phyloP scores from a whole-genome alignment of 1,140 invertebrate genomes.

The Caerostris extrusa region DNA sequence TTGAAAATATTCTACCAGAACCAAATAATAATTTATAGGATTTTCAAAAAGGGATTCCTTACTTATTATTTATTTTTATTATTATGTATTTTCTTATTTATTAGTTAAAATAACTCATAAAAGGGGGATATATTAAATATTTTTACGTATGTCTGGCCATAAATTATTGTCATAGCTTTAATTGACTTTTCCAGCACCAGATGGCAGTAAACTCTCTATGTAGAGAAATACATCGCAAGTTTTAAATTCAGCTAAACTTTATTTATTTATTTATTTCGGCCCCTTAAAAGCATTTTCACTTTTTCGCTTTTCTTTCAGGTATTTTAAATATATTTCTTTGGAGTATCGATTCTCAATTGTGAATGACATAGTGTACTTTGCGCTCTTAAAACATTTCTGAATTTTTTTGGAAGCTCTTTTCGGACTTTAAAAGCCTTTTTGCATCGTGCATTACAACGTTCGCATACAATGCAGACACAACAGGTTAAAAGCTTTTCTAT shows the following conservation, averaged over 20 bases:
- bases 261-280: background rate
- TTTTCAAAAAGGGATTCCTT: too few species aligned
- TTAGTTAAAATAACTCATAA: too few species aligned
- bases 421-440: conserved; percentile 59
- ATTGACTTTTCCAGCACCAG: background rate
- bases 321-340: conserved; percentile 57
- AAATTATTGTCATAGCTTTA: too few species aligned
- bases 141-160: too few species aligned
- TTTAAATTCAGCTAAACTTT: background rate
- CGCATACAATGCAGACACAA: conserved; percentile 7
- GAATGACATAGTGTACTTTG: background rate
- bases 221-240: background rate
- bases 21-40: too few species aligned
- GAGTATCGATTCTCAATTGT: conserved; percentile 46
- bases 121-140: too few species aligned
- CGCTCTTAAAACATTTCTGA: conserved; percentile 13
- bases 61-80: too few species aligned
- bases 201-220: background rate
- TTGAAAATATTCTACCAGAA: too few species aligned
- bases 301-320: background rate
- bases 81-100: too few species aligned
- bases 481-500: conserved; percentile 67
- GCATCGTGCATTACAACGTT: background rate
- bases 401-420: background rate
- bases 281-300: conserved; percentile 47